Evolutionary conservation across 1,140 invertebrate genomes (phyloP), one percentile per base, ranked within the genome.

Genomic region (Neodiprion pinetum): DNA sequence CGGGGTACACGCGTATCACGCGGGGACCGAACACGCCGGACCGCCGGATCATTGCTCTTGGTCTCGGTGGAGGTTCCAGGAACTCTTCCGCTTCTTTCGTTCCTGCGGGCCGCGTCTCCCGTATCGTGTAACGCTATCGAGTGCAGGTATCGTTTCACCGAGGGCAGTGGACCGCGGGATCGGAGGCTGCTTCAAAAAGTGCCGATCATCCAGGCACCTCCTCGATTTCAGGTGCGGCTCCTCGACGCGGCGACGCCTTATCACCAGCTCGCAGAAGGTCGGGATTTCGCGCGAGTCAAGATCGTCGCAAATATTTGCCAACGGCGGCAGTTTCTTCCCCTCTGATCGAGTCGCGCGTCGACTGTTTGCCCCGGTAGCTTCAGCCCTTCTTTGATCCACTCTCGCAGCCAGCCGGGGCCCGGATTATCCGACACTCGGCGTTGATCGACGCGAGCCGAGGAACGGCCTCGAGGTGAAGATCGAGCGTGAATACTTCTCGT

Each of bases 271-370:
- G 11, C n/a, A 61, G 53, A 8, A 61, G 8, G 53, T 12, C 53
- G 53, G 53, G 73, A 74, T 78, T 77, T 75, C 71, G 69, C 69
- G 77, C 72, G 79, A 70, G 77, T 74, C 74, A 78, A 80, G 72
- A 80, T 73, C 77, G 75, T 76, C 73, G 78, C 75, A 80, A 78
- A 80, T 80, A 75, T 70, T 71, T 72, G 47, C 65, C 47, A 5
- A 14, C 67, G 11, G 71, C 71, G 74, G 80, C 78, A 80, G 78
- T 80, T 75, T 78, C 71, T 67, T 72, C 69, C 49, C 67, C 53
- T 74, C 70, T 75, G 80, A 80, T 71, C 28, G 4, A 23, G 21
- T 40, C 66, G 9, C 47, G 28, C 40, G 72, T 73, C 17, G 10
- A 68, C 47, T 74, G 5, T 23, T 49, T 67, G 72, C 65, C 28